phyloP scores from a whole-genome alignment of 2,888 invertebrate species.

The Hemithea aestivaria region DNA sequence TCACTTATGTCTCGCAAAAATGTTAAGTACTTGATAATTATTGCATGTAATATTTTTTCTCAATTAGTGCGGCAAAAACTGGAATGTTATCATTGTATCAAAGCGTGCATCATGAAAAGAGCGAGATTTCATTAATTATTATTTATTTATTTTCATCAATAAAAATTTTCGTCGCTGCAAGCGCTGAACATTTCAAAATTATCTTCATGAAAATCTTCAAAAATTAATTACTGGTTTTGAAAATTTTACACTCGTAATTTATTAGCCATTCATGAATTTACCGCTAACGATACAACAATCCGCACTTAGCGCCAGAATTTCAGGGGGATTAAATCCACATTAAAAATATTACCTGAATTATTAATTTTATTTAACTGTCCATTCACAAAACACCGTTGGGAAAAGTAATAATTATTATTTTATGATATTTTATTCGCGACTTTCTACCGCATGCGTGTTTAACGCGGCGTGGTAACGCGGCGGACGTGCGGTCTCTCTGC shows the following conservation, averaged over 20 bases:
- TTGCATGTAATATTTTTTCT: conserved; percentile 10
- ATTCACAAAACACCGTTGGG: conserved; percentile 11
- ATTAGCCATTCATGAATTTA: neutral
- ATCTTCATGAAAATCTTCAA: too few relatives aligned
- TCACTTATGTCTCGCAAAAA: conserved; percentile 12
- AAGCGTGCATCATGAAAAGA: conserved; percentile 23
- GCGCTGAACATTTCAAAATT: too few relatives aligned
- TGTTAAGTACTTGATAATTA: neutral
- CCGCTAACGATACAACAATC: neutral
- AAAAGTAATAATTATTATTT: conserved; percentile 1
- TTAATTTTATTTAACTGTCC: conserved; percentile 10
- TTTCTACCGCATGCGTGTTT: conserved; percentile 41
- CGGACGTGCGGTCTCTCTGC: conserved; percentile 42
- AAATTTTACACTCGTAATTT: too few relatives aligned
- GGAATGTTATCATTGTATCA: too few relatives aligned
- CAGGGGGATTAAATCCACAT: neutral
- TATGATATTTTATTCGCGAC: conserved; percentile 28
- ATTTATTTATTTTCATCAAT: conserved; percentile 7
- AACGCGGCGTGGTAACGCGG: conserved; percentile 8
- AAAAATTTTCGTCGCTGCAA: too few relatives aligned
- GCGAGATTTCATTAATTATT: conserved; percentile 2
- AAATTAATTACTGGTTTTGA: too few relatives aligned
- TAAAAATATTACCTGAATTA: conserved; percentile 10
- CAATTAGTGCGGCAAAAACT: too few relatives aligned
- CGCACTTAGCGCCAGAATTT: conserved; percentile 6